Percentiles rank a stretch among this genome's conserved stretches.
These are phyloP conservation scores for Phortica okadai DNA, from an alignment of 2,888 invertebrate species.

Conservation along the genomic window DNA sequence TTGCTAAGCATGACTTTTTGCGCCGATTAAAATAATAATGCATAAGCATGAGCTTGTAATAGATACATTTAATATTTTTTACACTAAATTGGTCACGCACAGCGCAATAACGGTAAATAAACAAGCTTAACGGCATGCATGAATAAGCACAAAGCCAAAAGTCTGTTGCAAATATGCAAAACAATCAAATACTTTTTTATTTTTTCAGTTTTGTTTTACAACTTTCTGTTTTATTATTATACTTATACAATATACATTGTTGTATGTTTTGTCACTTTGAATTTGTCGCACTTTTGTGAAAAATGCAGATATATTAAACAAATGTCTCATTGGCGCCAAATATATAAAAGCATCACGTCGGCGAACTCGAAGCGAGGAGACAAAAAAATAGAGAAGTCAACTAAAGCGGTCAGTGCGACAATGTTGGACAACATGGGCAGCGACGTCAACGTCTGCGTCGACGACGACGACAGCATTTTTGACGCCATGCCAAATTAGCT, in stretches of 20 bases:
- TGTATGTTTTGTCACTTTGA: conserved; percentile 34
- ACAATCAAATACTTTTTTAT: neutral
- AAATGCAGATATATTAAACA: conserved; percentile 63
- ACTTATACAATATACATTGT: neutral
- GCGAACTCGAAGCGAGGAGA: neutral
- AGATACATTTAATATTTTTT: no score
- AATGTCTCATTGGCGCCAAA: conserved; percentile 71
- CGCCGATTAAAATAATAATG: no score
- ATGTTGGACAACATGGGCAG: neutral
- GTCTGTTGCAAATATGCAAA: no score
- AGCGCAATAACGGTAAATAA: no score
- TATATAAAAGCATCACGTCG: conserved; percentile 51
- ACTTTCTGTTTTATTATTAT: neutral
- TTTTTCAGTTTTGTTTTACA: neutral
- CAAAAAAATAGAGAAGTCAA: conserved; percentile 21
- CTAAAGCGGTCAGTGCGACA: conserved; percentile 23
- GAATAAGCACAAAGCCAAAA: no score
- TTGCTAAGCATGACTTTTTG: no score
- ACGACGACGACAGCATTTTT: conserved; percentile 57
- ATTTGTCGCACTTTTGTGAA: conserved; percentile 49
- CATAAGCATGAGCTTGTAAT: no score
- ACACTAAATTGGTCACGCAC: no score
- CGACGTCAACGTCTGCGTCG: conserved; percentile 46
- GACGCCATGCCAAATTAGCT: conserved; percentile 74
- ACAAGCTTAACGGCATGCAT: no score